A percentile compares a stretch with the other conserved stretches of the same genome.
phyloP scores from a whole-genome alignment of 2,888 invertebrate genomes.

The Agrotis clavis region DNA sequence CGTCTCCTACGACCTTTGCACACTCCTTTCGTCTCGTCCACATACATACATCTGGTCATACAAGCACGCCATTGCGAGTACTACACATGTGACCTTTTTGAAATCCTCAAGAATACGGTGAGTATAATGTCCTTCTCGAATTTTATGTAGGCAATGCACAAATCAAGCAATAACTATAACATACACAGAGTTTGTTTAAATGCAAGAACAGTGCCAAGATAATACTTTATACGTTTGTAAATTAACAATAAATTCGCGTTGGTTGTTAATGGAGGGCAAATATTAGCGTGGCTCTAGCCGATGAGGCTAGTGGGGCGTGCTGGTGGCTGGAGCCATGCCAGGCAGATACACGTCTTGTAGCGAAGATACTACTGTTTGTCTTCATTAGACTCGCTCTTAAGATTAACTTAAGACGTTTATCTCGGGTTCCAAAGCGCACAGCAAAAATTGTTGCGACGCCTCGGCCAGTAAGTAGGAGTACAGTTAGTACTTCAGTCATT shows the following conservation, averaged over 20 bases:
- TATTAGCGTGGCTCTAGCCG: constrained; percentile 69
- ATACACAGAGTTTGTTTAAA: constrained; percentile 42
- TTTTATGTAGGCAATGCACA: constrained; percentile 7
- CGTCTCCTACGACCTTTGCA: too few relatives aligned
- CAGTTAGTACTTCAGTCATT: constrained; percentile 3
- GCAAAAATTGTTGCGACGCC: constrained; percentile 40
- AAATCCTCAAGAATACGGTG: too few relatives aligned
- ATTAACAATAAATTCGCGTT: constrained; percentile 71
- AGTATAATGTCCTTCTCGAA: too few relatives aligned
- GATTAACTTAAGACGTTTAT: constrained; percentile 62
- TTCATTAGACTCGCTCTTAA: constrained; percentile 73
- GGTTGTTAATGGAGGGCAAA: constrained; percentile 73
- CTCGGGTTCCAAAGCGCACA: constrained; percentile 35
- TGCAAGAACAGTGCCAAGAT: constrained; percentile 63
- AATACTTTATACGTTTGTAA: constrained; percentile 66
- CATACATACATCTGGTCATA: too few relatives aligned
- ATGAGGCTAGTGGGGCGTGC: constrained; percentile 59
- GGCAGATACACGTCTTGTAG: constrained; percentile 68
- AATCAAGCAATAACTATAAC: constrained; percentile 46
- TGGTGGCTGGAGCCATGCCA: constrained; percentile 73
- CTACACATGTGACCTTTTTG: too few relatives aligned
- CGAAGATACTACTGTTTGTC: constrained; percentile 75
- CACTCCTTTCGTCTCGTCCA: too few relatives aligned
- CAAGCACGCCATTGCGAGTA: too few relatives aligned
- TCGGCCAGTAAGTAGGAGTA: not conserved